A percentile compares a stretch with the other conserved stretches of the same genome.
phyloP scores from a whole-genome alignment of 2,888 invertebrate genomes.

The Tuberolachnus salignus region DNA sequence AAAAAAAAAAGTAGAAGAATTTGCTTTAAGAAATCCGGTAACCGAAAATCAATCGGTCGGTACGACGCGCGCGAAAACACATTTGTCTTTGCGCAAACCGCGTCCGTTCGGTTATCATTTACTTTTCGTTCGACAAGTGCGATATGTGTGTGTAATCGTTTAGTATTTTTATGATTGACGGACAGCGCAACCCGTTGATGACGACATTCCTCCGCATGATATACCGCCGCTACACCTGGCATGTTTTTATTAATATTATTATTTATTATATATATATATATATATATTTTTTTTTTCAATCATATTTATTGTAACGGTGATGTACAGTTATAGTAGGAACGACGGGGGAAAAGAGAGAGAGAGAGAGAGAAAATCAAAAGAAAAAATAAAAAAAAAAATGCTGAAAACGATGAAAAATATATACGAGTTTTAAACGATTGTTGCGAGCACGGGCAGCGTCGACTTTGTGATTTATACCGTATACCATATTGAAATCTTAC shows the following conservation, averaged over 20 bases:
- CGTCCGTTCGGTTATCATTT: not conserved
- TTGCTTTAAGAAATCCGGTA: too few species aligned
- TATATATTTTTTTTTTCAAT: not conserved
- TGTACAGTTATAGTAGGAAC: not conserved
- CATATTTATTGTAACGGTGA: too few species aligned
- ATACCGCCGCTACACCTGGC: not conserved
- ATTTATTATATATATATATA: not conserved
- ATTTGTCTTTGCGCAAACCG: not conserved
- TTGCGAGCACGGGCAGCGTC: too few species aligned
- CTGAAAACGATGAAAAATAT: too few species aligned
- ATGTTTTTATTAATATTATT: too few species aligned
- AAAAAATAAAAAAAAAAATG: too few species aligned
- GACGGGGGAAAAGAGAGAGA: not conserved
- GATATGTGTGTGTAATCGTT: slow-evolving; percentile 5
- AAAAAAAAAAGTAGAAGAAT: too few species aligned
- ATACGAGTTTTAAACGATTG: too few species aligned
- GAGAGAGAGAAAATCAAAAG: too few species aligned
- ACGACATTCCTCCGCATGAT: slow-evolving; percentile 15
- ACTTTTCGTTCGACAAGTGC: not conserved
- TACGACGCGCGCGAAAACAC: not conserved
- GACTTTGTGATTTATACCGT: too few species aligned
- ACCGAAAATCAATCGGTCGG: not conserved
- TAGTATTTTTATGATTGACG: slow-evolving; percentile 23
- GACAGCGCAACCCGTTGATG: not conserved
- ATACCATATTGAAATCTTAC: too few species aligned